Evolutionary conservation across 23 tunicate species (phyloP), one percentile per base, ranked within the genome.

Genomic region (Oikopleura albicans): DNA sequence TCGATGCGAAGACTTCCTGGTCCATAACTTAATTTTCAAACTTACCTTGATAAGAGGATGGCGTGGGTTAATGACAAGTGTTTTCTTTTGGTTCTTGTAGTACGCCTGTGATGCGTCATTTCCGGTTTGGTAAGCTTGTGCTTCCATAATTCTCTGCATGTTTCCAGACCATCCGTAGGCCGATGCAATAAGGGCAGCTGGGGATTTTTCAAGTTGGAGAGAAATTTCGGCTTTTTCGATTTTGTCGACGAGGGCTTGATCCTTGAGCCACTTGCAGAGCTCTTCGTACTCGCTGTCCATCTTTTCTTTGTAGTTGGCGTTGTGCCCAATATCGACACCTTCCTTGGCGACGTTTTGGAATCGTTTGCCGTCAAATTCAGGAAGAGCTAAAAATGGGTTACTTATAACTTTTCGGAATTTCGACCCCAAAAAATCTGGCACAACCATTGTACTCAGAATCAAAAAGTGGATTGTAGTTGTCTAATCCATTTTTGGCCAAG

Each of bases 141-240:
- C 99, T 59, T 88, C 88, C 99, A 95, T 95, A 40, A 95, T 95
- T 40, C 99, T 88, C 41, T 95, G 96, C 99, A 95, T 95, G 88
- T 95, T 95, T 40, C 96, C 99, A 83, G 99, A 95, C 99, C 99
- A 95, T 90, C 99, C 99, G 79, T 95, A 95, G 84, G 90, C 96
- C 41, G 96, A 90, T 40, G 99, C 96, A 57, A 95, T 96, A 84
- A 95, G 66, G 0, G 96, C 96, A 56, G 91, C 88, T 56, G 99
- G 99, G 4, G 99, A 83, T 33, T 88, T 89, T 38, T 91, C 87
- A 22, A 95, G 86, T 39, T 91, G 88, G 84, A 88, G 91, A 35
- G 99, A 88, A 87, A 90, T 85, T 40, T 90, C 96, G 57, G 39
- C 41, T 2, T 12, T 40, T 29, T 66, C 40, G 40, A 93, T 91